Evolutionary conservation across 2,797 vertebrate genomes (phyloP), one percentile per base, ranked within the genome.

Genomic region (Sibirionetta formosa): DNA sequence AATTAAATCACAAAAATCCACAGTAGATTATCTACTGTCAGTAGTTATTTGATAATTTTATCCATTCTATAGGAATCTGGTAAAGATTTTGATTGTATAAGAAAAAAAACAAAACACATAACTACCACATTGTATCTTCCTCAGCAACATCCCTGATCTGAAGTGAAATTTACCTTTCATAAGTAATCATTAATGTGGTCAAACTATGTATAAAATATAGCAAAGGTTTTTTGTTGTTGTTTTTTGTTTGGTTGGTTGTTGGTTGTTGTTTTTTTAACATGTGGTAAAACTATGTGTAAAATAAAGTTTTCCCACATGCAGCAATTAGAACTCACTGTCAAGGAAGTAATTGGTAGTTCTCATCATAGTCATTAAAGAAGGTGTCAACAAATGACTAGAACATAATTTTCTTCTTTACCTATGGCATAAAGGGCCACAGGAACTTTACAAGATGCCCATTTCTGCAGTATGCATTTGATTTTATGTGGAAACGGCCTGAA

Each of bases 271-370:
- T 46, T 46, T 46, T 46, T 11, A 46, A 48, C 7, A 44, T 6
- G 10, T 58, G 16, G 29, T 20, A 69, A 88, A 91, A 38, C 8
- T 20, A 27, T 0, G 2, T 11, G 63, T 31, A 51, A 80, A 89
- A 77, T 5, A 66, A 0, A 18, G 6, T 42, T 85, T 85, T 77
- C n/a, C 36, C 1, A 0, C 24, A 65, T 27, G 64, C 0, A 72
- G 54, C 44, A 88, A 61, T 63, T 56, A 70, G 7, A 14, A 51
- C 50, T 26, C 20, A 51, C 46, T 44, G 35, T 12, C 35, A 48
- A 86, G 51, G 24, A 72, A 76, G 38, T n/a, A 91, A 44, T 0
- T 44, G n/a, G 13, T 51, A 77, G 31, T 6, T 75, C 10, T 73
- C 23, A 65, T 63, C 8, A 22, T 61, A 26, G 56, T 61, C 9